A percentile compares a stretch with the other conserved stretches of the same genome.
Conservation (phyloP, 2,888 invertebrate genomes). For the Seira sanloemensis region DNA sequence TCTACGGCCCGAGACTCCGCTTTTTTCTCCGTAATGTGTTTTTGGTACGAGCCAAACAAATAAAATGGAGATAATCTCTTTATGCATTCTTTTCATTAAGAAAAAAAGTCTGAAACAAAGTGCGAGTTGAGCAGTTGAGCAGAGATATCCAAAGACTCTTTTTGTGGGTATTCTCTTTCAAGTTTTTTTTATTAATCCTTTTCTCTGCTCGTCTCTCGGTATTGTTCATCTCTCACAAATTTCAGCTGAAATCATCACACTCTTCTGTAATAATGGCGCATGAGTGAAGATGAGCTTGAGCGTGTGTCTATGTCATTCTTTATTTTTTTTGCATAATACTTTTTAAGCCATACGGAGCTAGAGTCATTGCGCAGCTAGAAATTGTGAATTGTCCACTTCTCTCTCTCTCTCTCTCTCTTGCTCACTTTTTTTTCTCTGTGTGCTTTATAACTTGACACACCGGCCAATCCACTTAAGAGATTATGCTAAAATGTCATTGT, state of each 20-base stretch:
- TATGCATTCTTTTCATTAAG: slow-evolving; percentile 62
- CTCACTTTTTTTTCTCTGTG: neutral
- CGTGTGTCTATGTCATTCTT: slow-evolving; percentile 17
- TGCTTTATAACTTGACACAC: slow-evolving; percentile 58
- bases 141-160: neutral
- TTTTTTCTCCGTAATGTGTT: slow-evolving; percentile 5
- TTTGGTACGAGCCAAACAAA: slow-evolving; percentile 66
- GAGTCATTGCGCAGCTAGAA: too few relatives aligned
- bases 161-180: slow-evolving; percentile 23
- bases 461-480: slow-evolving; percentile 67
- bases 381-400: neutral
- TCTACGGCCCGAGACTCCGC: slow-evolving; percentile 26
- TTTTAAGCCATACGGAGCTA: neutral
- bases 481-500: slow-evolving; percentile 63
- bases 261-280: slow-evolving; percentile 7
- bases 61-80: slow-evolving; percentile 24
- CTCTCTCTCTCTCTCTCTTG: neutral
- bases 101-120: slow-evolving; percentile 14
- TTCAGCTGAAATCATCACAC: slow-evolving; percentile 57
- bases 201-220: neutral
- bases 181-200: slow-evolving; percentile 38
- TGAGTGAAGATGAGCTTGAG: neutral
- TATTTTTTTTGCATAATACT: slow-evolving; percentile 5
- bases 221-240: slow-evolving; percentile 51
- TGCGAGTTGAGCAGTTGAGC: neutral